These are phyloP conservation scores for Morpho helenor DNA, from an alignment of 2,888 invertebrate species.

Conservation along the genomic window DNA sequence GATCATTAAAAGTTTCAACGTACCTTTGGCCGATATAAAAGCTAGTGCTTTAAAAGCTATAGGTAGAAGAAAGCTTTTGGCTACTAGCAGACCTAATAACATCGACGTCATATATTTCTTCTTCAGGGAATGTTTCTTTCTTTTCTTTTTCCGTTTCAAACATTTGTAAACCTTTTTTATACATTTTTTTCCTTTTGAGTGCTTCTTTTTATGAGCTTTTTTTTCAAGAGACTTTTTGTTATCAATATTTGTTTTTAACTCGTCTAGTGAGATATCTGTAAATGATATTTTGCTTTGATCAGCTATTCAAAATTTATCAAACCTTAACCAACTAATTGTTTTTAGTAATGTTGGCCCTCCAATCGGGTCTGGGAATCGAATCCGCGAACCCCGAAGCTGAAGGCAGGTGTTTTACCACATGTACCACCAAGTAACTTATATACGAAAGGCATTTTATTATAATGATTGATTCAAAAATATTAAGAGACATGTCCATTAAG, in stretches of 20 bases:
- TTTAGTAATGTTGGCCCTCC: no score
- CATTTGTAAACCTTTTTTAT: slow-evolving; percentile 44
- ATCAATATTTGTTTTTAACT: slow-evolving; percentile 20
- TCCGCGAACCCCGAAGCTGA: no score
- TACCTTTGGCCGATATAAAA: slow-evolving; percentile 81
- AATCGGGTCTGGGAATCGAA: no score
- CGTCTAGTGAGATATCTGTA: slow-evolving; percentile 7
- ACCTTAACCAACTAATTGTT: no score
- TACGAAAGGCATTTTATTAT: no score
- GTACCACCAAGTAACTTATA: no score
- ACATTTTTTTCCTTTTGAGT: slow-evolving; percentile 48
- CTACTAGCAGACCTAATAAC: slow-evolving; percentile 80
- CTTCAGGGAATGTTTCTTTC: slow-evolving; percentile 50
- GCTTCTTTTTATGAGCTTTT: slow-evolving; percentile 27
- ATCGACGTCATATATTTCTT: slow-evolving; percentile 80
- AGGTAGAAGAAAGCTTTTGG: slow-evolving; percentile 83
- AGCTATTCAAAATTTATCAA: no score
- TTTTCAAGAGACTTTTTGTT: slow-evolving; percentile 27
- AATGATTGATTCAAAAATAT: no score
- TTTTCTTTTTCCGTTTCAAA: slow-evolving; percentile 41
- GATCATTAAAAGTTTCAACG: slow-evolving; percentile 14
- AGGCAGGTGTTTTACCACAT: no score
- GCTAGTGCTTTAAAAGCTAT: slow-evolving; percentile 84
- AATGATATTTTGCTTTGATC: no score
- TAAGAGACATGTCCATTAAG: no score